These are phyloP conservation scores for Tetramorium parvispinum DNA, from an alignment of 1,140 invertebrate genomes.

Conservation along the genomic window DNA sequence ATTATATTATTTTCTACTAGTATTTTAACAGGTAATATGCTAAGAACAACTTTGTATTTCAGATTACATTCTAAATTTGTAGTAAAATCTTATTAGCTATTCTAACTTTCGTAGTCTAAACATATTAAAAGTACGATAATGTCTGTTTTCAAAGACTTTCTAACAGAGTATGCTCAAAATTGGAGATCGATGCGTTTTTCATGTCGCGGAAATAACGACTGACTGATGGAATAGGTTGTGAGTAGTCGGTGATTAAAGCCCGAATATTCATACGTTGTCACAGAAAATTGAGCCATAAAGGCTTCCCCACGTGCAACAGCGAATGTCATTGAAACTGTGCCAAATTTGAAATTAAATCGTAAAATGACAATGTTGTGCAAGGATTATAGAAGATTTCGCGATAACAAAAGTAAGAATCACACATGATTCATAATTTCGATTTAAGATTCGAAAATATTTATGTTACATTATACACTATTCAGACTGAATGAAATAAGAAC, in stretches of 20 bases:
- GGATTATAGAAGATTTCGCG: slow-evolving; percentile 31
- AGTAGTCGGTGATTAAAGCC: not conserved
- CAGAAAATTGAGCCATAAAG: slow-evolving; percentile 51
- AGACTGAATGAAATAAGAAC: slow-evolving; percentile 6
- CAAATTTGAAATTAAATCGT: slow-evolving; percentile 64
- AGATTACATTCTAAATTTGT: not conserved
- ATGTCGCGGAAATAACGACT: not conserved
- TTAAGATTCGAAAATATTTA: slow-evolving; percentile 21
- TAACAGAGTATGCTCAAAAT: not conserved
- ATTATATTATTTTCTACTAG: not conserved
- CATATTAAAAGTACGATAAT: slow-evolving; percentile 4
- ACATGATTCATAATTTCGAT: slow-evolving; percentile 17
- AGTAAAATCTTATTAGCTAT: not conserved
- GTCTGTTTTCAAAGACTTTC: not conserved
- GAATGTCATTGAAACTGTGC: slow-evolving; percentile 59
- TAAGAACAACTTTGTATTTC: not conserved
- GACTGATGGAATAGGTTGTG: slow-evolving; percentile 16
- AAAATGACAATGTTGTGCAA: not conserved
- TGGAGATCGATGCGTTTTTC: not conserved
- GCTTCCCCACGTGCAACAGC: not conserved
- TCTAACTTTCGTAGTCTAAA: not conserved
- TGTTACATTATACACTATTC: not conserved
- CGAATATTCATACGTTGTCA: slow-evolving; percentile 48
- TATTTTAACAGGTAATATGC: not conserved
- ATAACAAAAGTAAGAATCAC: slow-evolving; percentile 17